These are phyloP conservation scores for Pygoscelis antarcticus DNA, from an alignment of 2,113 vertebrate species.

Conservation along the genomic window DNA sequence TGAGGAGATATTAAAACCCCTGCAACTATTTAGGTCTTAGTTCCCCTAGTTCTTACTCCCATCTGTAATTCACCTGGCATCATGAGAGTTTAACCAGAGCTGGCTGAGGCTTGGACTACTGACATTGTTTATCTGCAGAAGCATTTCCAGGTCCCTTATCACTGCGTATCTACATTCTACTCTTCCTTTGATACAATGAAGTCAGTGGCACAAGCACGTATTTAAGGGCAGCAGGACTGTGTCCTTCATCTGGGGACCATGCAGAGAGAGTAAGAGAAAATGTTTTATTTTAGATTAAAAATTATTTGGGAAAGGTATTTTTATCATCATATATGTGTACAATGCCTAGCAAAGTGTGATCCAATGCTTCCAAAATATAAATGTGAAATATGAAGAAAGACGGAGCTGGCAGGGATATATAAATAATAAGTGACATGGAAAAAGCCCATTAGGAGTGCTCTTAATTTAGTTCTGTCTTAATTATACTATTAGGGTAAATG, in stretches of 20 bases:
- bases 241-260: neutral
- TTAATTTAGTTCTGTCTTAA: constrained; percentile 44
- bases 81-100: neutral
- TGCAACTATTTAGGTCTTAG: neutral
- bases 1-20: neutral
- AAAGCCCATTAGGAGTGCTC: constrained; percentile 5
- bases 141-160: neutral
- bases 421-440: constrained; percentile 30
- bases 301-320: neutral
- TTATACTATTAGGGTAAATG: constrained; percentile 48
- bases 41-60: neutral
- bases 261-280: neutral
- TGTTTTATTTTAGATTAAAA: neutral
- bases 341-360: neutral
- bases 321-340: neutral
- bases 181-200: neutral
- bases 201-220: neutral
- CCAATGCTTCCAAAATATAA: neutral
- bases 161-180: neutral
- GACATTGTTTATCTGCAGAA: neutral
- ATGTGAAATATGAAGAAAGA: neutral
- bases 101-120: neutral
- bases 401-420: neutral
- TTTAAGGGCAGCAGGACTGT: neutral
- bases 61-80: neutral